A percentile compares a stretch with the other conserved stretches of the same genome.
These are phyloP conservation scores for Nomada fabriciana DNA, from an alignment of 2,888 invertebrate genomes.

Conservation along the genomic window DNA sequence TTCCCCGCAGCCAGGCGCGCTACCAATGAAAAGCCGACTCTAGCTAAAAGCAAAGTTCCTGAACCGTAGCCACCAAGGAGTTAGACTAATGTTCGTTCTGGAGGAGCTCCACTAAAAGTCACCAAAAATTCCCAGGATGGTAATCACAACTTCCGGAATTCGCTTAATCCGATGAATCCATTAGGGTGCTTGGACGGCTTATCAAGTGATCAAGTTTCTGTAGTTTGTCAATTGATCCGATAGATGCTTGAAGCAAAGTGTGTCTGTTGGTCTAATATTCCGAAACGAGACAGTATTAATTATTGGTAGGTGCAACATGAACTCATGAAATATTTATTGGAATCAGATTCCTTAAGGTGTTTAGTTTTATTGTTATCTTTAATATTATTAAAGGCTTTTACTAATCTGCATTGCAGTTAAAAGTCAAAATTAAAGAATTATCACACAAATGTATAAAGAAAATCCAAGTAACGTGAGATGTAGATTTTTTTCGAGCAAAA, in stretches of 20 bases:
- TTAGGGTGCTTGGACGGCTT: background rate
- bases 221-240: background rate
- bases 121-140: constrained; percentile 46
- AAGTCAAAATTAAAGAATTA: too few species aligned
- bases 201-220: background rate
- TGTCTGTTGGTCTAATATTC: too few species aligned
- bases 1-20: constrained; percentile 33
- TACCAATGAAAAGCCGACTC: constrained; percentile 53
- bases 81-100: constrained; percentile 65
- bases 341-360: too few species aligned
- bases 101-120: constrained; percentile 54
- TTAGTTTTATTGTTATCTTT: too few species aligned
- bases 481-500: too few species aligned
- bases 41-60: constrained; percentile 72
- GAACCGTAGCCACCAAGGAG: constrained; percentile 59
- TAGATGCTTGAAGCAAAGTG: background rate
- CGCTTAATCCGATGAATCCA: constrained; percentile 25
- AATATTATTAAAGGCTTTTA: too few species aligned
- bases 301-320: too few species aligned
- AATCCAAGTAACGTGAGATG: too few species aligned
- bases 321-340: too few species aligned
- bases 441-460: too few species aligned
- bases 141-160: constrained; percentile 43
- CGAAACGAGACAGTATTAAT: too few species aligned
- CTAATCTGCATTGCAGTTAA: too few species aligned